These are phyloP conservation scores for Drosophila tropicalis DNA, from an alignment of 1,140 invertebrate species.

Conservation along the genomic window DNA sequence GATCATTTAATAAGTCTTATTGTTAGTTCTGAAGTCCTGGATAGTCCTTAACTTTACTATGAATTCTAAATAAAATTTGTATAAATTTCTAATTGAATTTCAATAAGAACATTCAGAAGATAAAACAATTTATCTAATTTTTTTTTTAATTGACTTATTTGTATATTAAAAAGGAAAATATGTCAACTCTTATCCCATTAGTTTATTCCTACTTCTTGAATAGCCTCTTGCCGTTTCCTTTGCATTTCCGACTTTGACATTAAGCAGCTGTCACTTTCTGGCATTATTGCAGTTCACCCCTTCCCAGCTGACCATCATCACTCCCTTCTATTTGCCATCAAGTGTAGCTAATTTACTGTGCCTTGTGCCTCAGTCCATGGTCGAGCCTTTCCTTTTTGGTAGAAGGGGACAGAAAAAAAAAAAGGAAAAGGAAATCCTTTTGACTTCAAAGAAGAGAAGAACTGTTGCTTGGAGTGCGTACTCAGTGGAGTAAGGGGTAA, in stretches of 20 bases:
- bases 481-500: not conserved
- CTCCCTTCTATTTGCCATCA: slow-evolving; percentile 1
- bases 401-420: slow-evolving; percentile 28
- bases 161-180: no score
- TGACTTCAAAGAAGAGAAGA: slow-evolving; percentile 79
- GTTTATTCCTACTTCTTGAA: not conserved
- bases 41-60: no score
- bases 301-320: not conserved
- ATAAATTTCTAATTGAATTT: no score
- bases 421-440: slow-evolving; percentile 50
- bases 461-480: slow-evolving; percentile 76
- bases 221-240: not conserved
- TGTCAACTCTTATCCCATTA: not conserved
- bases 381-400: slow-evolving; percentile 35
- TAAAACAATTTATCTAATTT: no score
- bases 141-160: no score
- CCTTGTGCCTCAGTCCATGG: slow-evolving; percentile 9
- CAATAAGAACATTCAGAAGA: no score
- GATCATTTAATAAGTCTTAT: no score
- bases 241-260: not conserved
- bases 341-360: slow-evolving; percentile 74
- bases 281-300: slow-evolving; percentile 14
- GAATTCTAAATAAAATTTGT: no score
- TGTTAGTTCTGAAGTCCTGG: no score
- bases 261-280: slow-evolving; percentile 20